Conservation (phyloP, 2,797 vertebrate species). For the Phataginus tricuspis region DNA sequence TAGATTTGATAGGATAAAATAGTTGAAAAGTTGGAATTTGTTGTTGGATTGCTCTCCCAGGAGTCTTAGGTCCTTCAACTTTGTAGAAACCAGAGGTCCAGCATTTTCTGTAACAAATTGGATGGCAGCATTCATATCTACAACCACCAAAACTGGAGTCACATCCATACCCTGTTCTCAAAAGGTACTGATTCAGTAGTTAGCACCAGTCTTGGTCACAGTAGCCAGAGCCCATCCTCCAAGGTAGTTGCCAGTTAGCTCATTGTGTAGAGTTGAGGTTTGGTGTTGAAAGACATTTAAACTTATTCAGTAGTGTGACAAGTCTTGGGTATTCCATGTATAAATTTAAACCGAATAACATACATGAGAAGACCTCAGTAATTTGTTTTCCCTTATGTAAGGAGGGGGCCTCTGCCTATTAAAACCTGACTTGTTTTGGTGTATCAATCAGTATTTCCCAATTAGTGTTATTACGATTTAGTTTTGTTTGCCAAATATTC, state of each 20-base stretch:
- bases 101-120: not conserved
- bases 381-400: not conserved
- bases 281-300: not conserved
- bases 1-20: not conserved
- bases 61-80: not conserved
- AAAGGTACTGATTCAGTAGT: not conserved
- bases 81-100: not conserved
- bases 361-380: not conserved
- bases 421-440: not conserved
- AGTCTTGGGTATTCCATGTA: not conserved
- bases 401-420: fast-evolving
- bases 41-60: not conserved
- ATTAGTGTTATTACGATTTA: not conserved
- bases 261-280: not conserved
- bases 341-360: not conserved
- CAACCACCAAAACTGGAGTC: not conserved
- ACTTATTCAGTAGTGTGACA: not conserved
- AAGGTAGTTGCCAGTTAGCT: fast-evolving
- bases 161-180: not conserved
- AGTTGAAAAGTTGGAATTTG: not conserved
- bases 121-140: too few species aligned
- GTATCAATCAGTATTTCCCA: not conserved
- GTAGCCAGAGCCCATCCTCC: not conserved
- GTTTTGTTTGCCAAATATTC: not conserved
- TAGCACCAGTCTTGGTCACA: not conserved